Evolutionary conservation across 2,888 invertebrate genomes (phyloP).

Genomic region (Brenthis hecate): DNA sequence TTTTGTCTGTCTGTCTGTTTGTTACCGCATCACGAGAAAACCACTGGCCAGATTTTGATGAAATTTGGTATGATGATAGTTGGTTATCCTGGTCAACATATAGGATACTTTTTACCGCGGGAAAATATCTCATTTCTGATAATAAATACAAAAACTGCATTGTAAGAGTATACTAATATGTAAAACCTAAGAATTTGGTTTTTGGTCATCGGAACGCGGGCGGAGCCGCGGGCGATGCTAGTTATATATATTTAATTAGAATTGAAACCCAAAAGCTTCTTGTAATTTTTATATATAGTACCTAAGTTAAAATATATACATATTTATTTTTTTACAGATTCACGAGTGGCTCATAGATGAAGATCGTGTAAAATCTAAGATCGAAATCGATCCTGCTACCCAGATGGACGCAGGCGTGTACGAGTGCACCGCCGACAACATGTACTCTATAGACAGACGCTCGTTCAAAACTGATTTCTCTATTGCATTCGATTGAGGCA

Average conservation of each 20-base stretch:
- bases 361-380: conserved; percentile 93
- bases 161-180: no score
- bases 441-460: conserved; percentile 94
- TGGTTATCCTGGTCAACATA: no score
- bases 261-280: neutral
- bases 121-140: no score
- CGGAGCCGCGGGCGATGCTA: no score
- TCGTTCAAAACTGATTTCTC: conserved; percentile 97
- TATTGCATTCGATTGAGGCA: conserved; percentile 90
- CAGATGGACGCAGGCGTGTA: conserved; percentile 98
- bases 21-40: no score
- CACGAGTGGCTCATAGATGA: conserved; percentile 94
- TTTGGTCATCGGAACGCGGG: no score
- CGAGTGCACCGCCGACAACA: conserved; percentile 96
- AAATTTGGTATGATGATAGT: no score
- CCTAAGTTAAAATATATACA: neutral
- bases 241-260: neutral
- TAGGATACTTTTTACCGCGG: no score
- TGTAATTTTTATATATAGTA: neutral
- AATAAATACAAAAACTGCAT: no score
- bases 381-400: conserved; percentile 96
- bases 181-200: no score
- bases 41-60: no score
- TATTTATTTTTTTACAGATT: conserved; percentile 79
- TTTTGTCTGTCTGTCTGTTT: no score